Base-by-base conservation (phyloP, 2,888 invertebrate species). In the Aplocera efformata region DNA sequence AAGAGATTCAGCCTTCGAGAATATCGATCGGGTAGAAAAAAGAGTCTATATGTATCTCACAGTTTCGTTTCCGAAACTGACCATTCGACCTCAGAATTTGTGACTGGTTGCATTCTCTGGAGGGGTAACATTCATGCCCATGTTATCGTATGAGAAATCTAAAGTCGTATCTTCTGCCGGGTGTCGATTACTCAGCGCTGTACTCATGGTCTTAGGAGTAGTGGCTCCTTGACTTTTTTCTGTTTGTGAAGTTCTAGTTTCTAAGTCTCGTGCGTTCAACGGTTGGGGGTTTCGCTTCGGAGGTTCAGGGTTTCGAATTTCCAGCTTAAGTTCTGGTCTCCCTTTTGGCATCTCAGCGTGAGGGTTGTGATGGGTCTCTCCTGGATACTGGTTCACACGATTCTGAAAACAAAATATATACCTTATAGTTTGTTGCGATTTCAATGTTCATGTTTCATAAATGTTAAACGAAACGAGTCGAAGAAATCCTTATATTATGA, bases 81-180 rank as follows among this genome's bases (percentile, higher is more conserved):
- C 66, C 13, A 45, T 48, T 41, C 50, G 46, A 11, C 44, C 67
- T 84, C 72, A 85, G 67, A 86, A 83, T 42, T 78, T 81, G 50
- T 83, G 81, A 45, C 72, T 78, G 5, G 72, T 53, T 0, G 77
- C 72, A 0, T 79, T 80, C 33, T 82, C 81, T 0, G 91, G 91
- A 1, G 91, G 91, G 0, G 92, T 92, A 46, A 92, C 91, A 7
- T 92, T 92, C 91, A 95, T 91, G 0, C 91, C 94, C 64, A 92
- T 93, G 73, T 95, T 95, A 60, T 94, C 94, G 64, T 94, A 94
- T 0, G 94, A 93, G 59, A 93, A 94, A 58, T 94, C 94, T 25
- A 93, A 79, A 1, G 94, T 93, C 0, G 92, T 91, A 53, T 94
- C 94, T 69, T 95, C 94, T 9, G 94, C 93, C 0, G 94, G 94